Conservation (phyloP, 2,888 invertebrate genomes). For the Oscheius sp. region DNA sequence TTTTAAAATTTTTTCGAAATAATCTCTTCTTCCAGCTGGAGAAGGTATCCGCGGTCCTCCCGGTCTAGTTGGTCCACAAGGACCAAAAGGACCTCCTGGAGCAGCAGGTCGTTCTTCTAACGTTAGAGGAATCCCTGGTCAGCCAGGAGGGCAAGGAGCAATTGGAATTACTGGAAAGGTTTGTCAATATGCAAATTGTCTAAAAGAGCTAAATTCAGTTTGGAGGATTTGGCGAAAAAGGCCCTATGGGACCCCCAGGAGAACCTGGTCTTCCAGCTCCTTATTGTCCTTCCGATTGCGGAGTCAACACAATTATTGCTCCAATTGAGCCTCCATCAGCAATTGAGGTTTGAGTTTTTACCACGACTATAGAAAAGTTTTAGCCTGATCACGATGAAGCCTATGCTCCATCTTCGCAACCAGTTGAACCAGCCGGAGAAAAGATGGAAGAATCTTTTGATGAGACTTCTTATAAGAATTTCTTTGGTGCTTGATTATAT, state of each 20-base stretch:
- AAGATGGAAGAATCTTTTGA: slow-evolving; percentile 42
- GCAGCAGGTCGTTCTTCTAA: slow-evolving; percentile 59
- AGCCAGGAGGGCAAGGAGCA: slow-evolving; percentile 42
- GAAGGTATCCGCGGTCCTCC: slow-evolving; percentile 60
- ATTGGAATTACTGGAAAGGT: slow-evolving; percentile 60
- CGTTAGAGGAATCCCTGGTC: slow-evolving; percentile 49
- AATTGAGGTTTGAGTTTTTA: not conserved
- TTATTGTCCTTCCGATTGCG: slow-evolving; percentile 59
- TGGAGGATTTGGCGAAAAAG: slow-evolving; percentile 52
- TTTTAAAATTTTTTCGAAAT: not conserved
- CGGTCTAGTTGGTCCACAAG: slow-evolving; percentile 54
- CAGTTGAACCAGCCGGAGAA: not conserved
- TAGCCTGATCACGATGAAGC: not conserved
- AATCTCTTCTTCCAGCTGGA: slow-evolving; percentile 45
- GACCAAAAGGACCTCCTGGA: slow-evolving; percentile 55
- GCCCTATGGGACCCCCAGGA: slow-evolving; percentile 54
- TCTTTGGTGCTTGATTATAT: slow-evolving; percentile 33
- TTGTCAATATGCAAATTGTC: no score
- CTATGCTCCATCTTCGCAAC: not conserved
- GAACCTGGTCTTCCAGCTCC: slow-evolving; percentile 55
- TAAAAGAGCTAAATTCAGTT: no score
- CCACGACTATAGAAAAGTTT: not conserved
- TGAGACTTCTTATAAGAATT: slow-evolving; percentile 45
- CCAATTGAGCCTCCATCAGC: slow-evolving; percentile 30
- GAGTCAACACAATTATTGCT: slow-evolving; percentile 51